Conservation (phyloP, 2,113 vertebrate species). For the Ursus arctos region DNA sequence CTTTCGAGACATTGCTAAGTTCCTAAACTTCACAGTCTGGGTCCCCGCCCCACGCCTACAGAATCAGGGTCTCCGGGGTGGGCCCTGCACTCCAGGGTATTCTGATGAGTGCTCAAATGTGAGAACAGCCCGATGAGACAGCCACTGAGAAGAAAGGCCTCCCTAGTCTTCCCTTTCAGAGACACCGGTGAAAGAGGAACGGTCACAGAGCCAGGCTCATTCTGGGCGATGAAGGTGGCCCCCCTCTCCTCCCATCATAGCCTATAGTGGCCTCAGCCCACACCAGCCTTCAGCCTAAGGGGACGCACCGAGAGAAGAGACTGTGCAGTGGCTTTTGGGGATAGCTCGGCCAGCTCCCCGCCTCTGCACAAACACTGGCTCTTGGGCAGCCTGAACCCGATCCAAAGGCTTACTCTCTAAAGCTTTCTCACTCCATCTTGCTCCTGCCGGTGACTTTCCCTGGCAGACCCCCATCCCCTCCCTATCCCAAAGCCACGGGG, state of each 20-base stretch:
- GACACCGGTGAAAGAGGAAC: neutral
- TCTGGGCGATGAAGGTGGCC: neutral
- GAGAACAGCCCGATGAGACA: neutral
- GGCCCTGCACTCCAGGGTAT: neutral
- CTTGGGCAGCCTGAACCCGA: rapidly evolving
- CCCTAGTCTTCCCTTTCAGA: neutral
- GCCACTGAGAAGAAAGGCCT: neutral
- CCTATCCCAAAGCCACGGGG: neutral
- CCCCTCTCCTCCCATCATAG: too few relatives aligned
- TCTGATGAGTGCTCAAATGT: neutral
- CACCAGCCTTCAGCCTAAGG: neutral
- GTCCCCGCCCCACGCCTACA: neutral
- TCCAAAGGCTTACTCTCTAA: neutral
- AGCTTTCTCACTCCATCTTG: neutral
- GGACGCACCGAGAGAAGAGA: neutral
- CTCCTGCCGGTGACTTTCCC: neutral
- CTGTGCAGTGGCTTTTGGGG: neutral
- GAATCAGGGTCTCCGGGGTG: neutral
- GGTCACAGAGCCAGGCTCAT: neutral
- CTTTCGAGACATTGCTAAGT: neutral
- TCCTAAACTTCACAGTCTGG: neutral
- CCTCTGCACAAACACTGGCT: neutral
- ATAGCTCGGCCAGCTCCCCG: neutral
- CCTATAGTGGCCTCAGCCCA: neutral
- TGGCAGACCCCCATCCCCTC: neutral